Conservation (phyloP, 2,888 invertebrate genomes). For the Allophyes oxyacanthae region DNA sequence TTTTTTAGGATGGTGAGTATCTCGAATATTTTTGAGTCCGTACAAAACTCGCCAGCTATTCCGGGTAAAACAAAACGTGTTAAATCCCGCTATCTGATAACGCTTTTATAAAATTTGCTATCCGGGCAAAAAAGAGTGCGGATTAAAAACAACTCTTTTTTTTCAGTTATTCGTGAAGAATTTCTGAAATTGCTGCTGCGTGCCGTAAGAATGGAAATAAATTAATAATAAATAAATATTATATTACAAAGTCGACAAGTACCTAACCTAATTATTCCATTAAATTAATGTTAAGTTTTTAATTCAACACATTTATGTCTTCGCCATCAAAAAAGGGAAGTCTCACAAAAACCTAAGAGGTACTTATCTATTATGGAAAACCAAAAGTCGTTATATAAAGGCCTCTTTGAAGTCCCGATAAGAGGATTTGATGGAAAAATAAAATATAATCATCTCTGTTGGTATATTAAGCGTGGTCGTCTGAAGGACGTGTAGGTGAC, state of each 20-base stretch:
- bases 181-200: background rate
- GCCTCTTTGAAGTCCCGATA: slow-evolving; percentile 39
- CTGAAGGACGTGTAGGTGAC: slow-evolving; percentile 10
- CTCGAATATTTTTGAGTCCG: too few relatives aligned
- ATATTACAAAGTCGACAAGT: too few relatives aligned
- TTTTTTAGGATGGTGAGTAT: too few relatives aligned
- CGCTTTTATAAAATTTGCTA: slow-evolving; percentile 1
- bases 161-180: background rate
- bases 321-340: slow-evolving; percentile 21
- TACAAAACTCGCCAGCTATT: too few relatives aligned
- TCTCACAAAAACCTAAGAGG: slow-evolving; percentile 30
- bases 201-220: background rate
- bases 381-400: slow-evolving; percentile 37
- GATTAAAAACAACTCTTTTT: background rate
- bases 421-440: slow-evolving; percentile 47
- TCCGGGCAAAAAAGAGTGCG: background rate
- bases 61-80: too few relatives aligned
- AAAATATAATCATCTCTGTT: slow-evolving; percentile 26
- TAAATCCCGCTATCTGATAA: background rate
- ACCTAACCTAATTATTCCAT: background rate
- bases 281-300: slow-evolving; percentile 5
- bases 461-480: slow-evolving; percentile 18
- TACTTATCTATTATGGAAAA: slow-evolving; percentile 38
- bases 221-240: too few relatives aligned
- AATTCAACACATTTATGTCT: slow-evolving; percentile 3